phyloP scores from a whole-genome alignment of 2,797 vertebrate species.

The Sternotherus odoratus region DNA sequence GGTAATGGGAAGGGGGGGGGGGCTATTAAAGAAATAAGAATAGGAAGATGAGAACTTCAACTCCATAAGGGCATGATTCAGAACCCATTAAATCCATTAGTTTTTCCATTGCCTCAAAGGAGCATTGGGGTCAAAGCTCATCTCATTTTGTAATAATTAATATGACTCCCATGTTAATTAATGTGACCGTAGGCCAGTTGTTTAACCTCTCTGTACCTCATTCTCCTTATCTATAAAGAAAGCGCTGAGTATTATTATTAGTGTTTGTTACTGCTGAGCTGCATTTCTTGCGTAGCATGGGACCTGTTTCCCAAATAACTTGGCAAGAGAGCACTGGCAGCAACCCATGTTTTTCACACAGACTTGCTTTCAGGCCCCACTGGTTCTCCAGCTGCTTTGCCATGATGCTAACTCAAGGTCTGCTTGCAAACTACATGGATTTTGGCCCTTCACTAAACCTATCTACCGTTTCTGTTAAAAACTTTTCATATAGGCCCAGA shows the following conservation, averaged over 20 bases:
- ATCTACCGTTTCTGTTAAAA: no score
- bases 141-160: background rate
- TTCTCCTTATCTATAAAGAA: background rate
- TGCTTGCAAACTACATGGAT: background rate
- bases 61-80: background rate
- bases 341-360: background rate
- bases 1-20: background rate
- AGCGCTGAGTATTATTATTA: background rate
- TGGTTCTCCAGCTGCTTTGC: background rate
- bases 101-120: background rate
- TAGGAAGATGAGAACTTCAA: background rate
- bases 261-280: background rate
- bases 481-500: no score
- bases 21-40: background rate
- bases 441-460: no score
- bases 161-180: background rate
- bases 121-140: background rate
- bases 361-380: background rate
- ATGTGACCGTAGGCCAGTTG: background rate
- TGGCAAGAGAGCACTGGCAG: background rate
- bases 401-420: background rate
- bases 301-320: background rate
- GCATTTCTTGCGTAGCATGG: background rate
- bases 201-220: background rate
- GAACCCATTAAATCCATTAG: background rate